These are phyloP conservation scores for Lepidurus packardi DNA, from an alignment of 1,140 invertebrate species.

Conservation along the genomic window DNA sequence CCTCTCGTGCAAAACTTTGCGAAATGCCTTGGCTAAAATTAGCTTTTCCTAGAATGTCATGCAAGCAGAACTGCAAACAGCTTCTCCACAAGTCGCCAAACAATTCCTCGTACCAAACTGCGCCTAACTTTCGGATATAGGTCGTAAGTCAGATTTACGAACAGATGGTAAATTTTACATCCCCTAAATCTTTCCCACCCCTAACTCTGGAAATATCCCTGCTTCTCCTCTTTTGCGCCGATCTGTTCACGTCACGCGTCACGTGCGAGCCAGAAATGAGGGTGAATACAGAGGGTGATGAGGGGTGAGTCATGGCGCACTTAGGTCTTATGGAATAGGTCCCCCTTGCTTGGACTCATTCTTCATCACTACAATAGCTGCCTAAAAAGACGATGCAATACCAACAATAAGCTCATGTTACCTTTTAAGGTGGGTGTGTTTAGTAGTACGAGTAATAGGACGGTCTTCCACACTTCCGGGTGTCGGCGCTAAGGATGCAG, in stretches of 20 bases:
- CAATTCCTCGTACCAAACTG: neutral
- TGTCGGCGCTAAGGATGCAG: neutral
- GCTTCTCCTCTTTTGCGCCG: neutral
- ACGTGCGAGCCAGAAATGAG: neutral
- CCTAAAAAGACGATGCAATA: neutral
- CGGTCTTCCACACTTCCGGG: slow-evolving; percentile 16
- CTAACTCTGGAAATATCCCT: neutral
- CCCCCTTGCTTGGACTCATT: neutral
- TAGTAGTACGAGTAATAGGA: slow-evolving; percentile 14
- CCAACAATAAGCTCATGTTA: neutral
- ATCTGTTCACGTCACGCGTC: neutral
- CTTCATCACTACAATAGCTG: neutral
- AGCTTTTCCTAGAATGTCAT: slow-evolving; percentile 3
- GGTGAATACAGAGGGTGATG: neutral
- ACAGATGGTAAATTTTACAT: neutral
- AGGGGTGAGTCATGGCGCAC: neutral
- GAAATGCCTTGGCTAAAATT: neutral
- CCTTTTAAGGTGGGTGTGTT: slow-evolving; percentile 14
- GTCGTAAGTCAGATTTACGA: neutral
- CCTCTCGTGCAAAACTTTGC: neutral
- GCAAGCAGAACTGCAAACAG: slow-evolving; percentile 17
- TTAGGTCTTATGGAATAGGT: neutral
- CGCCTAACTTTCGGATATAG: neutral
- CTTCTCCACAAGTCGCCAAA: neutral
- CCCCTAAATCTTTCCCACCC: neutral